Evolutionary conservation across 2,888 invertebrate species (phyloP), one percentile per base, ranked within the genome.

Genomic region (Icerya purchasi): DNA sequence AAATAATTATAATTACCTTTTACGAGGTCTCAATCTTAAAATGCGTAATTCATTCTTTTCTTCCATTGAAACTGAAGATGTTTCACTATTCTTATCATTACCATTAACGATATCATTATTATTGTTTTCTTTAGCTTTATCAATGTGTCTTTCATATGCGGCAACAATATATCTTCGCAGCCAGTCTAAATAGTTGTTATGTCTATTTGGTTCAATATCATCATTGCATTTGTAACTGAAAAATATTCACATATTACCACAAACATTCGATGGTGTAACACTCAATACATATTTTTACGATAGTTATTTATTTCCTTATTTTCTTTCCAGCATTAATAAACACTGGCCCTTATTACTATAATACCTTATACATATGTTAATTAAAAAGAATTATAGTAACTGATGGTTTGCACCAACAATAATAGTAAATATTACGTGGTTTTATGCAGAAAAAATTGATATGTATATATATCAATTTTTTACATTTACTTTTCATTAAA

Each of bases 161-260:
- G 36, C 14, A 36, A 36, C 8, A 36, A 63, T 60, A 50, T 53
- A 61, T 51, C 60, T 62, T 20, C 63, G 55, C 3, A 63, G 56
- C 50, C 61, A 57, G 50, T 63, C 62, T 8, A 63, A 14, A 23
- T 57, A 56, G 50, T 59, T 57, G 22, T 63, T 62, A n/a, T 62
- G 60, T 18, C 2, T 54, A 36, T 52, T 60, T 8, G 54, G 58
- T 22, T 61, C 60, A 14, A 63, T 55, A 25, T 63, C 62, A 49
- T 59, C 49, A 61, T 59, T 53, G 59, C 63, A 63, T 54, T 59
- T 57, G 24, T 57, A 63, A 59, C 63, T 63, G 54, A 22, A 53
- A 58, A 56, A 57, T 52, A 10, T n/a, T 25, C 52, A 3, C 20
- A 50, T 20, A 22, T 19, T 8, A 10, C 2, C 22, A 54, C 14